Conservation (phyloP, 1,140 invertebrate species). For the Scaptodrosophila lebanonensis region DNA sequence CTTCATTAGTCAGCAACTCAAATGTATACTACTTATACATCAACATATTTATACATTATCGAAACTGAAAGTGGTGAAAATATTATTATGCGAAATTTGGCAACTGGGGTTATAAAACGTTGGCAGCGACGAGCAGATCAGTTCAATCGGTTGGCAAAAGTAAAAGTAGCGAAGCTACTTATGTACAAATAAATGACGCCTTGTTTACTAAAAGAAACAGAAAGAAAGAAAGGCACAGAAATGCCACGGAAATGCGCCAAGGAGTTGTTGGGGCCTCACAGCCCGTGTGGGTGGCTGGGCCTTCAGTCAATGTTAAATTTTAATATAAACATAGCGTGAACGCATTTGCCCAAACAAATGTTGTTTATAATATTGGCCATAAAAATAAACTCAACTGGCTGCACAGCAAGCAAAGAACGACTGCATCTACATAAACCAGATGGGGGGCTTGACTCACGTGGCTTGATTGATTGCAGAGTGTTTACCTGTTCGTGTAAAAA, state of each 20-base stretch:
- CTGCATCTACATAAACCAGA: not conserved
- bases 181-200: constrained; percentile 22
- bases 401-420: constrained; percentile 23
- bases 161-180: constrained; percentile 47
- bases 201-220: constrained; percentile 45
- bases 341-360: constrained; percentile 1
- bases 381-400: constrained; percentile 49
- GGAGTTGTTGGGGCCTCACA: constrained; percentile 10
- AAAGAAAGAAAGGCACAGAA: constrained; percentile 17
- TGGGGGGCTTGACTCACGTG: constrained; percentile 30
- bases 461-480: constrained; percentile 51
- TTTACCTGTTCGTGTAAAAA: constrained; percentile 53
- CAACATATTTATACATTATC: constrained; percentile 14
- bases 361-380: constrained; percentile 51
- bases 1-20: constrained; percentile 58
- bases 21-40: constrained; percentile 13
- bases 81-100: no score
- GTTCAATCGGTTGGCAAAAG: no score
- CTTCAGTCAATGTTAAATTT: constrained; percentile 67
- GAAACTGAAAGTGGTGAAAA: constrained; percentile 55
- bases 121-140: no score
- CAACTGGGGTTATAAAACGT: no score
- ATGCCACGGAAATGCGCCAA: constrained; percentile 62
- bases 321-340: constrained; percentile 53
- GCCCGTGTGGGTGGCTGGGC: constrained; percentile 28